Evolutionary conservation across 2,888 invertebrate genomes (phyloP).

Genomic region (Sarcophaga variegata): DNA sequence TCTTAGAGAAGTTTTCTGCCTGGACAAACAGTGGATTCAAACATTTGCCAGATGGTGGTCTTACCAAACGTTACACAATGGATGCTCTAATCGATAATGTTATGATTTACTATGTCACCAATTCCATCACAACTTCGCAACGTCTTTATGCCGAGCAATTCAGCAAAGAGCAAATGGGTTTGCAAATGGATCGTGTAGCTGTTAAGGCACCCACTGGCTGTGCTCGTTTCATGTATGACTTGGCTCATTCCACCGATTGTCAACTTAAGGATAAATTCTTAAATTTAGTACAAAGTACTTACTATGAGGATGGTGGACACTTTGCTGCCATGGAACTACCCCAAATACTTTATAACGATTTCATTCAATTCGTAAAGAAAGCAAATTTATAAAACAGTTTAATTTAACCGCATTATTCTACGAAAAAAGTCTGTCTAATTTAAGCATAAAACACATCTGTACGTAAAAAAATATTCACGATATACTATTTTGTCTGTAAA

Average conservation of each 20-base stretch:
- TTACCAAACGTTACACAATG: slow-evolving; percentile 83
- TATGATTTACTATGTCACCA: slow-evolving; percentile 91
- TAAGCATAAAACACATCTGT: background rate
- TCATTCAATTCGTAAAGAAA: slow-evolving; percentile 84
- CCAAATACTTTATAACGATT: slow-evolving; percentile 86
- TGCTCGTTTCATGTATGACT: slow-evolving; percentile 88
- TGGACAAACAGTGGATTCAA: slow-evolving; percentile 85
- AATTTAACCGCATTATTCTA: background rate
- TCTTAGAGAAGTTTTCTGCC: slow-evolving; percentile 92
- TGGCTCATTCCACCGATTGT: slow-evolving; percentile 84
- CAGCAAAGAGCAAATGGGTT: slow-evolving; percentile 70
- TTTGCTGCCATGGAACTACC: slow-evolving; percentile 93
- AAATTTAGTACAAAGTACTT: slow-evolving; percentile 87
- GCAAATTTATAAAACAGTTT: slow-evolving; percentile 54
- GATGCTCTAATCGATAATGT: slow-evolving; percentile 86
- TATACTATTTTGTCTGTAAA: too few species aligned
- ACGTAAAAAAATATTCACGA: background rate
- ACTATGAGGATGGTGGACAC: slow-evolving; percentile 89
- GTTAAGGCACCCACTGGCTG: slow-evolving; percentile 88
- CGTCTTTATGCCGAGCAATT: slow-evolving; percentile 87
- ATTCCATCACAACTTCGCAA: slow-evolving; percentile 87
- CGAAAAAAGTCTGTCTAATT: slow-evolving; percentile 30
- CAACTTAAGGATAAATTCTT: slow-evolving; percentile 84
- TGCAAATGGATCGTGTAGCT: slow-evolving; percentile 82
- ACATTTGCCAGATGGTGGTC: slow-evolving; percentile 85